These are phyloP conservation scores for Jordanella pulchra DNA, from an alignment of 2,797 vertebrate species.

Conservation along the genomic window DNA sequence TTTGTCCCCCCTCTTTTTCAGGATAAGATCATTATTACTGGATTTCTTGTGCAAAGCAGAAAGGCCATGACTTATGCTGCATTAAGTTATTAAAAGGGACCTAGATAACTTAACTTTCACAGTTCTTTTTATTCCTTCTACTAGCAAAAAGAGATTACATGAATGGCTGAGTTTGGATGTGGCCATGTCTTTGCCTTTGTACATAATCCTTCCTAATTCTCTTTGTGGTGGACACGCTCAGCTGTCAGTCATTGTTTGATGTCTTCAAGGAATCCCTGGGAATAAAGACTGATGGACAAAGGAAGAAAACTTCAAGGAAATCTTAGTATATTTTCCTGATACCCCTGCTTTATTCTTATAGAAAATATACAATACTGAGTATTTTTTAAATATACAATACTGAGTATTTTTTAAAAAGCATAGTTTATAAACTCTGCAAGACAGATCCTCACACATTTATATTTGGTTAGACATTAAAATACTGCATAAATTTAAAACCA, in stretches of 20 bases:
- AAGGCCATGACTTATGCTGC: slow-evolving; percentile 12
- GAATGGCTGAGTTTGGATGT: slow-evolving; percentile 58
- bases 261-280: slow-evolving; percentile 29
- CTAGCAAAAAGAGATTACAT: slow-evolving; percentile 64
- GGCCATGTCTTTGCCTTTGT: slow-evolving; percentile 57
- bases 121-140: slow-evolving; percentile 17
- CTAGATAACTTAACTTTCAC: slow-evolving; percentile 15
- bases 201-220: slow-evolving; percentile 76
- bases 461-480: neutral
- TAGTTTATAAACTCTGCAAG: neutral
- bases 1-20: slow-evolving; percentile 9
- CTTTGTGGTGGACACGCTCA: slow-evolving; percentile 65
- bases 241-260: slow-evolving; percentile 62
- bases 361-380: no score
- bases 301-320: slow-evolving; percentile 18
- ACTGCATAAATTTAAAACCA: neutral
- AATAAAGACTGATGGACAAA: slow-evolving; percentile 30
- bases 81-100: slow-evolving; percentile 25
- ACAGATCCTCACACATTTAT: neutral
- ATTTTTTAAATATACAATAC: neutral
- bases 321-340: slow-evolving; percentile 7
- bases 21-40: slow-evolving; percentile 22
- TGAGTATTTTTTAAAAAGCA: no score
- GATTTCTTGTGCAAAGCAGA: slow-evolving; percentile 21
- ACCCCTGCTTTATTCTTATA: neutral